Conservation (phyloP, 1,140 invertebrate genomes). For the Zaprionus davidi region DNA sequence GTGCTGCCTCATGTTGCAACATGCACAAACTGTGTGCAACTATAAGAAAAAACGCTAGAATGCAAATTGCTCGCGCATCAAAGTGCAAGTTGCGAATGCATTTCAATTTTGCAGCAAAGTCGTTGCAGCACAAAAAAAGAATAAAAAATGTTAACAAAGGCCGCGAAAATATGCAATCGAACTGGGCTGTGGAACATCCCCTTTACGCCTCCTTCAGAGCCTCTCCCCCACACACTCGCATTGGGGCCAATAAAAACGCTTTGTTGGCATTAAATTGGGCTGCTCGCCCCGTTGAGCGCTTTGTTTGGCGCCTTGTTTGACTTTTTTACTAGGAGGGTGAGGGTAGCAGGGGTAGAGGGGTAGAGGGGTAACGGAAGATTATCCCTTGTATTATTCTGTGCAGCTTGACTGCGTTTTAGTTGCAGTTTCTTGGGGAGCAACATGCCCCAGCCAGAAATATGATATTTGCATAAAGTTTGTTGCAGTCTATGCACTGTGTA, state of each 20-base stretch:
- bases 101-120: conserved; percentile 65
- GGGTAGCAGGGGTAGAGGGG: not conserved
- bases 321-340: not conserved
- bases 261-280: conserved; percentile 73
- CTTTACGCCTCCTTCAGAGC: not conserved
- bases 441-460: conserved; percentile 6
- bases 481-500: conserved; percentile 3
- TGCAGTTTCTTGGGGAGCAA: conserved; percentile 58
- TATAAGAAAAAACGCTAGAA: conserved; percentile 38
- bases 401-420: conserved; percentile 77
- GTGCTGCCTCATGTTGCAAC: conserved; percentile 1
- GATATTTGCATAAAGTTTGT: conserved; percentile 53
- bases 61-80: conserved; percentile 55
- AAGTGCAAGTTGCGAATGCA: conserved; percentile 62
- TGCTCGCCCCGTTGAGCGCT: conserved; percentile 5
- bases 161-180: conserved; percentile 64
- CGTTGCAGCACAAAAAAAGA: conserved; percentile 12
- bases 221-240: not conserved
- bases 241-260: conserved; percentile 59
- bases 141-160: conserved; percentile 61
- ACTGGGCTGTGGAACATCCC: conserved; percentile 18
- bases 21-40: conserved; percentile 48
- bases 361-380: conserved; percentile 31
- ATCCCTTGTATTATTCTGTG: conserved; percentile 74
- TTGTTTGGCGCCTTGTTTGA: conserved; percentile 57